These are phyloP conservation scores for Himalopsyche japonica DNA, from an alignment of 2,888 invertebrate species.

Conservation along the genomic window DNA sequence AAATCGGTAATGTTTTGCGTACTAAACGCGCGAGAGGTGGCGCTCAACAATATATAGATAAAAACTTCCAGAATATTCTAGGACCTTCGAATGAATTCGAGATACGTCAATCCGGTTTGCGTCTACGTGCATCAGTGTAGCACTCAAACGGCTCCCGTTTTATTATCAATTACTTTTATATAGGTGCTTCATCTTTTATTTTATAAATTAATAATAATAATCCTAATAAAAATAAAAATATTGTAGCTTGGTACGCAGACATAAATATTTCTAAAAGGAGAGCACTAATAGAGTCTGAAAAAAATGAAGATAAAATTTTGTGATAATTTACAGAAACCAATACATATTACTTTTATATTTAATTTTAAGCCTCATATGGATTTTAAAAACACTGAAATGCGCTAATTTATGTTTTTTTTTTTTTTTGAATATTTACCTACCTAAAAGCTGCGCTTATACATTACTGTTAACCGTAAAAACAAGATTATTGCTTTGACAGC, in stretches of 20 bases:
- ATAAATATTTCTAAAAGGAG: no score
- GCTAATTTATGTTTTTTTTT: no score
- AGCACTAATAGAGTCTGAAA: no score
- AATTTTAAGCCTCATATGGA: no score
- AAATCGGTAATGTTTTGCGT: conserved; percentile 22
- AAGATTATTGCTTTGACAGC: no score
- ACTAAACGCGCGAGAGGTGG: conserved; percentile 58
- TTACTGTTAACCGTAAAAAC: no score
- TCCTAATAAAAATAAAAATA: background rate
- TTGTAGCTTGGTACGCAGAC: background rate
- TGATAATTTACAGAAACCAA: no score
- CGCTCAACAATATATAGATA: conserved; percentile 67
- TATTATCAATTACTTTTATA: background rate
- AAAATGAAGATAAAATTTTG: no score
- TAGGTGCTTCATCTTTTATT: background rate
- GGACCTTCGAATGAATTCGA: conserved; percentile 55
- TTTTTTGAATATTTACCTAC: no score
- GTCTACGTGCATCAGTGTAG: conserved; percentile 4
- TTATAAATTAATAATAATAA: background rate
- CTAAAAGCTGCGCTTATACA: no score
- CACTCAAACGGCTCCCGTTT: background rate
- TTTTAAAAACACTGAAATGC: no score
- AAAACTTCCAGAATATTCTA: conserved; percentile 71
- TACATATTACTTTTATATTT: no score
- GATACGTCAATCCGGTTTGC: conserved; percentile 35